Evolutionary conservation across 2,888 invertebrate species (phyloP), one percentile per base, ranked within the genome.

Genomic region (Drosophila infuscata): DNA sequence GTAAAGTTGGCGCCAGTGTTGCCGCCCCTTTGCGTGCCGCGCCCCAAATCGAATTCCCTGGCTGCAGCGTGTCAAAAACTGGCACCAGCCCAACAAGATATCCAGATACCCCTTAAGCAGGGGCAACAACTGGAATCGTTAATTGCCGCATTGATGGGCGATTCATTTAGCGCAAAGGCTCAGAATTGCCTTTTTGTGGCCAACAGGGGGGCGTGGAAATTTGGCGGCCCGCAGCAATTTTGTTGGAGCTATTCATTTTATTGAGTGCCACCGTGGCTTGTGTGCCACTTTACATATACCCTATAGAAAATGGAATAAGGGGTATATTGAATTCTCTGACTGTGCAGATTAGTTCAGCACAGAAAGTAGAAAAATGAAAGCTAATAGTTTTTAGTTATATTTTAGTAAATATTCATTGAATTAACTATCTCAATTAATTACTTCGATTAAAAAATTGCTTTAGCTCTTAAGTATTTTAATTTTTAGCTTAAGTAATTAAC

Each of bases 61-160:
- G 58, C 64, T 54, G 61, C 53, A 82, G 72, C 85, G 85, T 85
- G 84, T 88, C 89, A 84, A 84, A 87, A 88, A 52, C 79, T 76
- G 63, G 63, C 59, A 52, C 64, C 58, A 53, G 43, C 12, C 63
- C 70, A 67, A 57, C n/a, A 29, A 43, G 54, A 32, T 53, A 67
- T 29, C 17, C 33, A 2, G 38, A n/a, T 57, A 43, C 20, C 48
- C 54, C 48, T 33, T 63, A 51, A 68, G 57, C 68, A 51, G 35
- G 11, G 57, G 25, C 74, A 41, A 54, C 35, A 17, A 29, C 60
- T 53, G 76, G 30, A 61, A 52, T 49, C 78, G 52, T 78, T 80
- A 80, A 80, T 80, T 80, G 82, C 70, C 82, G 78, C 79, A 81
- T 82, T 82, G 76, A 80, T 82, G 76, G 68, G 57, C 54, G 68